Conservation (phyloP, 2,113 vertebrate genomes). For the Rhynchopsitta pachyrhyncha region DNA sequence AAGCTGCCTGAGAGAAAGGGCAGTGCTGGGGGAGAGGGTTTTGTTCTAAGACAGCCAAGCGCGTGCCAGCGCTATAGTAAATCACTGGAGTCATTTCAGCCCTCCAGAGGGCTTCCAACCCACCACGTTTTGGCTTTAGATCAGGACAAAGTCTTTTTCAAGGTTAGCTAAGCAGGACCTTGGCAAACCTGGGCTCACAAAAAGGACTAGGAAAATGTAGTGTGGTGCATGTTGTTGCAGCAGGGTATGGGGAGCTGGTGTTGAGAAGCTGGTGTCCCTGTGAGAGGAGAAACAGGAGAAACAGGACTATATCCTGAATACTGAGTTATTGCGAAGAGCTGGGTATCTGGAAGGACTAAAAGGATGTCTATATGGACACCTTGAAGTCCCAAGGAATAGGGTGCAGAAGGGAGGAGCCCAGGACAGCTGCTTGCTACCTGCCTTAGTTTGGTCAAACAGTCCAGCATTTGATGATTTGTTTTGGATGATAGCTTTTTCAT, state of each 20-base stretch:
- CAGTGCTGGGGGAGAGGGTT: background rate
- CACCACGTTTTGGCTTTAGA: background rate
- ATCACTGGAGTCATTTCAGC: background rate
- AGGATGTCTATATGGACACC: background rate
- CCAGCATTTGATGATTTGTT: background rate
- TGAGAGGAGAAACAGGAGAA: background rate
- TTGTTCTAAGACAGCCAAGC: background rate
- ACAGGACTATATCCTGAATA: background rate
- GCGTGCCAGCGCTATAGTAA: background rate
- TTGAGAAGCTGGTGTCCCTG: background rate
- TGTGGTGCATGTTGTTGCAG: background rate
- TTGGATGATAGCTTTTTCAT: background rate
- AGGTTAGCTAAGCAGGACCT: background rate
- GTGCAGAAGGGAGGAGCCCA: background rate
- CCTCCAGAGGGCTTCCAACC: background rate
- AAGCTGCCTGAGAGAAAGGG: background rate
- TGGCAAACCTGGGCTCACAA: background rate
- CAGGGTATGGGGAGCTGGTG: accelerated
- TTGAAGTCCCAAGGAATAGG: background rate
- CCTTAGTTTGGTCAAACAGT: background rate
- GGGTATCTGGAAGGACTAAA: background rate
- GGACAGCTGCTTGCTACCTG: background rate
- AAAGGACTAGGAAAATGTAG: background rate
- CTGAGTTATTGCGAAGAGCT: background rate
- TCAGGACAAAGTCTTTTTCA: background rate